A percentile compares a stretch with the other conserved stretches of the same genome.
Evolutionary conservation across 2,888 invertebrate species (phyloP).

Genomic region (Choristoneura rosaceana): DNA sequence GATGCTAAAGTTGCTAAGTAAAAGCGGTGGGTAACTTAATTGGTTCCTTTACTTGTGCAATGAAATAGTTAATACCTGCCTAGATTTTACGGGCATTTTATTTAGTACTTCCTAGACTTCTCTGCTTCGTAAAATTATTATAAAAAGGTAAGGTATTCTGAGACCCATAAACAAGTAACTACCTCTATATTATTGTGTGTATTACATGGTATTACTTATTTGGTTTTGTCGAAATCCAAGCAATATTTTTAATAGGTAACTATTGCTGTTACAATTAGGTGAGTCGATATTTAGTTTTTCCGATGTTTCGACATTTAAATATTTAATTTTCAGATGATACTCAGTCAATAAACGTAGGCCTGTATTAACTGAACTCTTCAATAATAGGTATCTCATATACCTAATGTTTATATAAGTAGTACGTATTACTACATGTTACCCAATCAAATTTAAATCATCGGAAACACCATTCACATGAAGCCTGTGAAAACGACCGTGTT

Average conservation of each 20-base stretch:
- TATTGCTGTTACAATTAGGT: neutral
- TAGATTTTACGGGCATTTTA: neutral
- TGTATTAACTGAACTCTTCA: neutral
- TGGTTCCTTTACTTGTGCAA: conserved; percentile 13
- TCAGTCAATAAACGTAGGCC: neutral
- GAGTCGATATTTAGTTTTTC: neutral
- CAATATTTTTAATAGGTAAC: neutral
- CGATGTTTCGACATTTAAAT: neutral
- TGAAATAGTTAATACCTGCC: neutral
- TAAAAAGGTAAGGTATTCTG: conserved; percentile 19
- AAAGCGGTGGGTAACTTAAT: conserved; percentile 34
- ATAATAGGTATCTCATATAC: too few relatives aligned
- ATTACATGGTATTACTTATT: neutral
- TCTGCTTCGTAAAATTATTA: neutral
- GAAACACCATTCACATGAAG: neutral
- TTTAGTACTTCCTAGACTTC: neutral
- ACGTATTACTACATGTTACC: neutral
- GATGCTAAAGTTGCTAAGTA: conserved; percentile 6
- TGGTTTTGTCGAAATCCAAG: neutral
- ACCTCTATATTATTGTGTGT: too few relatives aligned
- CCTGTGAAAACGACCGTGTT: neutral
- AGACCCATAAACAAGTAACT: neutral
- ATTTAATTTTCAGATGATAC: neutral
- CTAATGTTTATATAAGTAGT: too few relatives aligned
- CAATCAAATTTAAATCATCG: neutral